These are phyloP conservation scores for Corvus cornix DNA, from an alignment of 2,113 vertebrate species.

Conservation along the genomic window DNA sequence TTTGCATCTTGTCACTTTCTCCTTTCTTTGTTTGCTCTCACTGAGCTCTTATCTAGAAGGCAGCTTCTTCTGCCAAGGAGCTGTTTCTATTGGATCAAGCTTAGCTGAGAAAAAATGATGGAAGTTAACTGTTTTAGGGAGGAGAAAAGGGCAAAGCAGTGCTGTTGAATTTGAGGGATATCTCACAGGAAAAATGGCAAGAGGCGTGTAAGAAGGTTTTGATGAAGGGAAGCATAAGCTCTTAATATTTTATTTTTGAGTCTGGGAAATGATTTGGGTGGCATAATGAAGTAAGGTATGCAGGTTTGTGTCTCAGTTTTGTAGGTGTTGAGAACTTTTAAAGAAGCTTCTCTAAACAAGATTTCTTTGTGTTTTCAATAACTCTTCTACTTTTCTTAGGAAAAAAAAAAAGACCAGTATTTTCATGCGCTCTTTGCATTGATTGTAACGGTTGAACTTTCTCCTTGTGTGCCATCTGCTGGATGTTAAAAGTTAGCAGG, in stretches of 20 bases:
- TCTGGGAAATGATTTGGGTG: not conserved
- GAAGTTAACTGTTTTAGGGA: not conserved
- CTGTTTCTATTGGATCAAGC: not conserved
- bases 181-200: not conserved
- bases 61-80: not conserved
- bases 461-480: conserved; percentile 53
- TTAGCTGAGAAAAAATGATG: not conserved
- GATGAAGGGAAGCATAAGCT: not conserved
- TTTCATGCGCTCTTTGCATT: not conserved
- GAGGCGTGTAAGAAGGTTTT: fast-evolving
- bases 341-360: not conserved
- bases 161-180: not conserved
- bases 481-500: conserved; percentile 11
- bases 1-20: not conserved
- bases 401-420: not conserved
- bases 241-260: not conserved
- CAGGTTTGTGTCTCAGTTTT: not conserved
- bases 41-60: not conserved
- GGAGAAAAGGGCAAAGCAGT: not conserved
- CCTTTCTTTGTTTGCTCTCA: not conserved
- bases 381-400: not conserved
- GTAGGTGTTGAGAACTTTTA: not conserved
- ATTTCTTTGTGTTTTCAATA: not conserved
- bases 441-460: not conserved
- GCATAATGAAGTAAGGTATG: not conserved